Conservation (phyloP, 2,888 invertebrate species). For the Rotaria macrura region DNA sequence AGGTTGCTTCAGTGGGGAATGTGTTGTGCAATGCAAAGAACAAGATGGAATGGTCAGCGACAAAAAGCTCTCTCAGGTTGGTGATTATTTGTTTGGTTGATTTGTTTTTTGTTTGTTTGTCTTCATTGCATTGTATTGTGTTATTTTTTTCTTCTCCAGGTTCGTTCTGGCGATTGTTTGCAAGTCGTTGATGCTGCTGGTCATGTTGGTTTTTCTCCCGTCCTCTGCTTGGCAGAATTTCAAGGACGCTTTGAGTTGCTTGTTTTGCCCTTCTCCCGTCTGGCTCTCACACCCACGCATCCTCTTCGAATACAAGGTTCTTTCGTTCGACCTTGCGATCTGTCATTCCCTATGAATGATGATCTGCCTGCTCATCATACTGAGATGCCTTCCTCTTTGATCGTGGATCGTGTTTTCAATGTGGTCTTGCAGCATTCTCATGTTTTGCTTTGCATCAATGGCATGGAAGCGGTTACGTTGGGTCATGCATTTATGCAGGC, state of each 20-base stretch:
- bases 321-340: not conserved
- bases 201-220: not conserved
- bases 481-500: not conserved
- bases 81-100: not conserved
- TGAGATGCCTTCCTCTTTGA: not conserved
- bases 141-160: not conserved
- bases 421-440: not conserved
- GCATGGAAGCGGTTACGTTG: not conserved
- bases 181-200: not conserved
- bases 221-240: not conserved
- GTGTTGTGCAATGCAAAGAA: not conserved
- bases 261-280: not conserved
- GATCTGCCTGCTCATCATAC: not conserved
- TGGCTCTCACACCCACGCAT: not conserved
- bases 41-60: not conserved
- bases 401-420: not conserved
- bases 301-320: not conserved
- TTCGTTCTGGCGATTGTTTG: not conserved
- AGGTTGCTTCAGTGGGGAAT: conserved; percentile 1
- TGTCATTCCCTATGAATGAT: not conserved
- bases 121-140: not conserved
- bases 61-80: not conserved
- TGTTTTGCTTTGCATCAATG: conserved; percentile 1
- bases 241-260: not conserved
- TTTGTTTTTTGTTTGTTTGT: not conserved